phyloP scores from a whole-genome alignment of 2,113 vertebrate species.

The Ursus arctos region DNA sequence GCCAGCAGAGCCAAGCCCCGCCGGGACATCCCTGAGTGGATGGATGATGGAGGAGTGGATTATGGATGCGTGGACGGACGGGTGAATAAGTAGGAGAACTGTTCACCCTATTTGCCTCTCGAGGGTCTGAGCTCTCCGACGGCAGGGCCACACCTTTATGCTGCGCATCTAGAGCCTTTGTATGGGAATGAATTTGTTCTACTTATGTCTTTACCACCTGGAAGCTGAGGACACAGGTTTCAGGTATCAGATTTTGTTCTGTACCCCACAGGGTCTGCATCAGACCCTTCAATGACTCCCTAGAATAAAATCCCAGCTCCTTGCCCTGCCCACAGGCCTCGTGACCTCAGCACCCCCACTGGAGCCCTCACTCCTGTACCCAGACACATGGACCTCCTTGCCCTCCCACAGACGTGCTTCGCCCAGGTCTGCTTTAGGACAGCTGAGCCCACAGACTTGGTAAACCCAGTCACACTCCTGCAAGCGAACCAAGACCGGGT shows the following conservation, averaged over 20 bases:
- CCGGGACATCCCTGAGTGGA: neutral
- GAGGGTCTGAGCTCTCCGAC: neutral
- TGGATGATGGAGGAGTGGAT: accelerated
- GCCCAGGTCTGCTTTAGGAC: neutral
- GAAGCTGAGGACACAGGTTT: neutral
- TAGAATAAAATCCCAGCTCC: neutral
- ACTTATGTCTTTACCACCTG: neutral
- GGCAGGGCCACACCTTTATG: neutral
- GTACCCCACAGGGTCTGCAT: neutral
- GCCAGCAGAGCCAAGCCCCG: neutral
- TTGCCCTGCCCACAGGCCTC: neutral
- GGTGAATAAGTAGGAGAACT: neutral
- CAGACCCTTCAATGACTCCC: neutral
- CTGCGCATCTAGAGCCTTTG: neutral
- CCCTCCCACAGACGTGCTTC: too few species aligned
- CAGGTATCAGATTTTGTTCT: neutral
- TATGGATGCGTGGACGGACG: neutral
- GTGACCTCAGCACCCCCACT: too few species aligned
- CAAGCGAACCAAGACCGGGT: neutral
- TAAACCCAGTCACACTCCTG: neutral
- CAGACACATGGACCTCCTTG: neutral
- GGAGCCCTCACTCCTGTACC: neutral
- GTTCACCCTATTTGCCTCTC: neutral
- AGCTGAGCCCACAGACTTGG: neutral
- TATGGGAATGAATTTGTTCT: neutral